Evolutionary conservation across 2,888 invertebrate genomes (phyloP), one percentile per base, ranked within the genome.

Genomic region (Eugnorisma glareosa): DNA sequence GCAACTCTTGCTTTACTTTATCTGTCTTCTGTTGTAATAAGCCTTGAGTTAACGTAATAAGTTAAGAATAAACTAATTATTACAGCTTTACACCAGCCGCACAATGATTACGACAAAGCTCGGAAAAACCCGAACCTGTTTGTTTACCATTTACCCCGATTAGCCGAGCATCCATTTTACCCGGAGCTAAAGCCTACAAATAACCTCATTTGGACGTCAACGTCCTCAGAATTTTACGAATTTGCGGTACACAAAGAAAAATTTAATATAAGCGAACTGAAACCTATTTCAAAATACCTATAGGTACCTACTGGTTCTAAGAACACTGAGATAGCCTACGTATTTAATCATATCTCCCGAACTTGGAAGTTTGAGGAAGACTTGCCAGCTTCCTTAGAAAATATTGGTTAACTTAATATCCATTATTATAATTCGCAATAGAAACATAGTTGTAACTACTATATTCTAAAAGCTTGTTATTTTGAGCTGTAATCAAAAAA

Each of bases 91-190:
- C 57, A 75, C 37, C 69, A 57, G 74, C 57, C 67, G 13, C 70
- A 61, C 67, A 67, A 75, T 71, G 21, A 75, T 75, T 80, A 75
- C 66, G 57, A 75, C 61, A 75, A 67, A 70, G 67, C 79, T 79
- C 45, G 48, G 61, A 76, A 87, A 85, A 86, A 75, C 67, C 71
- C 74, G n/a, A 82, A 74, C 40, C 74, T 76, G 86, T 87, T 84
- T 85, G 85, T 85, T 85, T 75, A 82, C 83, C 79, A 84, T 83
- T 84, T 73, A 79, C 85, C 82, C 83, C 78, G 83, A 86, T 88
- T 88, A 86, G 84, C 79, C 77, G 73, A 80, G 76, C 80, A 81
- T 83, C 77, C 79, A 85, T 88, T 83, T 77, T 83, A 76, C 81
- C 74, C 79, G 73, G 70, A 75, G 74, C 80, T 76, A 76, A 81